Evolutionary conservation across 2,797 vertebrate genomes (phyloP), one percentile per base, ranked within the genome.

Genomic region (Manis pentadactyla): DNA sequence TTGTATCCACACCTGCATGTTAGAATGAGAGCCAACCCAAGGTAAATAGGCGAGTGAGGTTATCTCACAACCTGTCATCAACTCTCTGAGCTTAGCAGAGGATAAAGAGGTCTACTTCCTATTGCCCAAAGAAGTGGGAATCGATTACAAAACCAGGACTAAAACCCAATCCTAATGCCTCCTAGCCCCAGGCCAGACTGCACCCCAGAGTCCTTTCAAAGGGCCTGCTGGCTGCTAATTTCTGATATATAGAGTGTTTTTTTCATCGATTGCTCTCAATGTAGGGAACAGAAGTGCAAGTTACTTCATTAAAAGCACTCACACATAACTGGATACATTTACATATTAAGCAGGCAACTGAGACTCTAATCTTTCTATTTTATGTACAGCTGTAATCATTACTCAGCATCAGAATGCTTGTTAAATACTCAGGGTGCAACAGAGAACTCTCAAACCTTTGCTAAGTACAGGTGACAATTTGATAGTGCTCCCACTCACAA

Each of bases 261-360:
- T 98, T 84, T 92, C 93, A 98, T 98, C 98, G 98, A 68, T 98
- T 98, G 98, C 90, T 94, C 91, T 94, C 98, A 97, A 97, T 98
- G 94, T 88, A 98, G 79, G 57, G 97, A 97, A 97, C 96, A 98
- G 96, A 98, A 98, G 96, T 87, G 66, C 82, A 98, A 98, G 96
- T 98, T 98, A 97, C 97, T 98, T 98, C 98, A 98, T 98, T 98
- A 98, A 98, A 97, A 98, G 95, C 97, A 96, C 96, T 98, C 97
- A 97, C 95, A 97, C 97, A 87, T 98, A 98, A 97, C 97, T 96
- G 97, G 96, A 90, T 98, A 98, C 84, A 98, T 99, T 98, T 98
- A 98, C 98, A 98, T 98, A 98, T 98, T 99, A 99, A 99, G 98
- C 97, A 98, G 97, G 97, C 98, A 98, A 98, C 97, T 96, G 96